Evolutionary conservation across 2,113 vertebrate species (phyloP), one percentile per base, ranked within the genome.

Genomic region (Oplegnathus fasciatus): DNA sequence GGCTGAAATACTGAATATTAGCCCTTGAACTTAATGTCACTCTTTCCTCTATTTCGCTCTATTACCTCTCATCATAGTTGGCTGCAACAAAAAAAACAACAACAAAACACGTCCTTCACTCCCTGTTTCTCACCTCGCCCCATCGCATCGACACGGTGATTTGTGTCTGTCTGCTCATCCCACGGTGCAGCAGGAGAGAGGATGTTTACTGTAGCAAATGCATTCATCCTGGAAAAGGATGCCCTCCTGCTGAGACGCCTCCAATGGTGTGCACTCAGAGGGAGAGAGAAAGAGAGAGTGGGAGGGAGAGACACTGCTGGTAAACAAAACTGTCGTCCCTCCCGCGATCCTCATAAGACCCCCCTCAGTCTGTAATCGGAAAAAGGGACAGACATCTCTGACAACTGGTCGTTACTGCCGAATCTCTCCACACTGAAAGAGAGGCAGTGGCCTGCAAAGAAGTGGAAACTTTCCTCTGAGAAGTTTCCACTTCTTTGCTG

Each of bases 181-280:
- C 61, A 37, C 78, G 65, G 70, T 83, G 80, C 83, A 87, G 60
- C 72, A 42, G 66, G 32, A 64, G 80, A 81, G 60, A 83, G 83
- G 80, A 82, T 91, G 88, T 88, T 93, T 92, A 90, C 86, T 83
- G 84, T 75, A 84, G 80, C 82, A 42, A 82, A 88, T 83, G 86
- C 88, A 71, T 89, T 88, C 84, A 82, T 55, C 83, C 81, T 82
- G 76, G 87, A 83, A 88, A 78, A 79, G 80, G 61, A 67, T 48
- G 60, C 80, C 78, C 73, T 85, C 93, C 88, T 24, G 85, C 90
- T 90, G 94, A 77, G 91, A 75, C 10, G 60, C 75, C 86, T 72
- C 73, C 81, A 77, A 44, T 85, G 79, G 80, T 84, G 91, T 88
- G 75, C 86, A 89, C 84, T 85, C 76, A 80, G 80, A 88, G 67